Evolutionary conservation across 2,888 invertebrate genomes (phyloP), one percentile per base, ranked within the genome.

Genomic region (Trichopoda pennipes): DNA sequence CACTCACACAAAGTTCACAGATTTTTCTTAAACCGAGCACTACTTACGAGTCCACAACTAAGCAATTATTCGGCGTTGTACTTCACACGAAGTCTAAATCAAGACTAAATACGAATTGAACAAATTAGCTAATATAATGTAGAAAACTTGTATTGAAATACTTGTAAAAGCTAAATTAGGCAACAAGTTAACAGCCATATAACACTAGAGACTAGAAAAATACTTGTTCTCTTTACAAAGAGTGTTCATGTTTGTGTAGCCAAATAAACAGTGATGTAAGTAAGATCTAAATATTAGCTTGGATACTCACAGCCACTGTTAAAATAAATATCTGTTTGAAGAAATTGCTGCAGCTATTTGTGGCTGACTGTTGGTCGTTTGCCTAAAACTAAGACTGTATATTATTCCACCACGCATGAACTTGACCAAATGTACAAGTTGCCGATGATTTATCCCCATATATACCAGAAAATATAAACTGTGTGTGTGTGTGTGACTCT

Each of bases 61-160:
- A 84, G 75, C 83, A 84, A 85, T 81, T 85, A 83, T 86, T 85
- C 78, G 78, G 81, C 72, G 81, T 82, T 87, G 85, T 77, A 88
- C 87, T 88, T 89, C 87, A 88, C 85, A 89, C 91, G 90, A 91
- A 90, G 90, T 90, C 90, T 89, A 88, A 88, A 89, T 88, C 87
- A 90, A 90, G 90, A 91, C 91, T 91, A 88, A 91, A 87, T 61
- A 70, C 55, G 49, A 78, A 75, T 58, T 82, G 81, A 70, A 79
- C 44, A 79, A 82, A 85, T 87, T 87, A 86, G 83, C 84, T 61
- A 75, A 75, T 82, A 70, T 75, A 69, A 74, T 66, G 60, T 60
- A 60, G 49, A 82, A 83, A 84, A 85, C 76, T 86, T 85, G 17
- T 35, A 38, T 56, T 75, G 55, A 61, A 75, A 86, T 85, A 86